These are phyloP conservation scores for Antedon bifida DNA, from an alignment of 35 echinoderm and acorn worm species.

Conservation along the genomic window DNA sequence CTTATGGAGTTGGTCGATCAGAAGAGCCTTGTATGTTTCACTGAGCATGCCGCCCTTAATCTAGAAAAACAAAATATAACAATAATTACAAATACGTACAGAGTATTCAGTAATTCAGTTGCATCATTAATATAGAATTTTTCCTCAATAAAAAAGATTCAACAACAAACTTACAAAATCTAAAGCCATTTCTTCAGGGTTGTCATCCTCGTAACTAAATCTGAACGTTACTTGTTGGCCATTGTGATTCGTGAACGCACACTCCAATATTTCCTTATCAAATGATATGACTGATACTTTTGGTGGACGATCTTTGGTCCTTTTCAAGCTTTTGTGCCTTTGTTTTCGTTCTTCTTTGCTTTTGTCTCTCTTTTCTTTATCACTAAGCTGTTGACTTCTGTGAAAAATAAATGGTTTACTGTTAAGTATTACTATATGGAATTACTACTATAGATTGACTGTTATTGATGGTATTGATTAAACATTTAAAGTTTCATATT, in stretches of 20 bases:
- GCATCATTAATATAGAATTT: too few species aligned
- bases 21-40: not conserved
- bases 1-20: not conserved
- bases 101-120: not conserved
- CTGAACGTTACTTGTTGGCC: constrained; percentile 86
- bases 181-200: constrained; percentile 46
- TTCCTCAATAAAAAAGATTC: not conserved
- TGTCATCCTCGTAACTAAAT: constrained; percentile 72
- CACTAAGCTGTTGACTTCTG: not conserved
- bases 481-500: too few species aligned
- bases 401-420: not conserved
- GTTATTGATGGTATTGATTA: too few species aligned
- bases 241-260: constrained; percentile 61
- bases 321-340: constrained; percentile 39
- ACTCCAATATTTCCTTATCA: constrained; percentile 71
- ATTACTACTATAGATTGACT: too few species aligned
- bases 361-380: constrained; percentile 36
- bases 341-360: constrained; percentile 39
- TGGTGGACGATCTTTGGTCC: constrained; percentile 31
- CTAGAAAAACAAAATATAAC: not conserved
- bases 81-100: too few species aligned
- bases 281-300: constrained; percentile 66
- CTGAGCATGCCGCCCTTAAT: not conserved
- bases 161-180: constrained; percentile 60
- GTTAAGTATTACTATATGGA: too few species aligned